phyloP scores from a whole-genome alignment of 2,888 invertebrate species.

The Rhingia campestris region DNA sequence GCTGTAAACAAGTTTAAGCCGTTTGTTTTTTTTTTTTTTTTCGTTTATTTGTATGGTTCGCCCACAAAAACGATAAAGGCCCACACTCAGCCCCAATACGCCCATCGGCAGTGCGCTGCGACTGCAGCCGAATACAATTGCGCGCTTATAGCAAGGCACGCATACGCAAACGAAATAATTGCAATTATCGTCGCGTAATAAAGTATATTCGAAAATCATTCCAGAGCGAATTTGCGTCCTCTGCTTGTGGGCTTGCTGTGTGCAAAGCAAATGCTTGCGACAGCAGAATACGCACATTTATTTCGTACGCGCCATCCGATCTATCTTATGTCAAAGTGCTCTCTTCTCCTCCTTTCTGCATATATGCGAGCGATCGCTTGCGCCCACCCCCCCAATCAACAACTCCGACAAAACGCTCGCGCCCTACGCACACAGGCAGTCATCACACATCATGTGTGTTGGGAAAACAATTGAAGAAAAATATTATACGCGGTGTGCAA shows the following conservation, averaged over 20 bases:
- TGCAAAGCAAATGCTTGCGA: constrained; percentile 23
- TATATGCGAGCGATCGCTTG: background rate
- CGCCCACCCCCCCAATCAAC: background rate
- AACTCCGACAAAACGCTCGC: constrained; percentile 14
- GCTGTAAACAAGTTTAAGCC: constrained; percentile 50
- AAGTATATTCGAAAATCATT: constrained; percentile 65
- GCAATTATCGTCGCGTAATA: constrained; percentile 73
- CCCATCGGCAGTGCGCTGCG: constrained; percentile 54
- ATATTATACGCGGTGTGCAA: constrained; percentile 36
- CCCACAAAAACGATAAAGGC: constrained; percentile 74
- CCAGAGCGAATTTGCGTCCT: constrained; percentile 64
- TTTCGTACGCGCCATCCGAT: constrained; percentile 71
- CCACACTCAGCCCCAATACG: constrained; percentile 74
- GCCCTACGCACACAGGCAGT: constrained; percentile 38
- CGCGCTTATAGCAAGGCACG: constrained; percentile 34
- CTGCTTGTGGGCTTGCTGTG: constrained; percentile 32
- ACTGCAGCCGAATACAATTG: constrained; percentile 65
- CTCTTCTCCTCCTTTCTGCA: constrained; percentile 24
- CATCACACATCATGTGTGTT: background rate
- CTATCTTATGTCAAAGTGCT: constrained; percentile 63
- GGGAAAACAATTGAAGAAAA: constrained; percentile 70
- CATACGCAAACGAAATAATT: constrained; percentile 71
- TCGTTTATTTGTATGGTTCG: constrained; percentile 60
- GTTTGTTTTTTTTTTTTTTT: constrained; percentile 6
- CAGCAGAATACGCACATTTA: constrained; percentile 68